These are phyloP conservation scores for Deladenus siricidicola DNA, from an alignment of 2,888 invertebrate species.

Conservation along the genomic window DNA sequence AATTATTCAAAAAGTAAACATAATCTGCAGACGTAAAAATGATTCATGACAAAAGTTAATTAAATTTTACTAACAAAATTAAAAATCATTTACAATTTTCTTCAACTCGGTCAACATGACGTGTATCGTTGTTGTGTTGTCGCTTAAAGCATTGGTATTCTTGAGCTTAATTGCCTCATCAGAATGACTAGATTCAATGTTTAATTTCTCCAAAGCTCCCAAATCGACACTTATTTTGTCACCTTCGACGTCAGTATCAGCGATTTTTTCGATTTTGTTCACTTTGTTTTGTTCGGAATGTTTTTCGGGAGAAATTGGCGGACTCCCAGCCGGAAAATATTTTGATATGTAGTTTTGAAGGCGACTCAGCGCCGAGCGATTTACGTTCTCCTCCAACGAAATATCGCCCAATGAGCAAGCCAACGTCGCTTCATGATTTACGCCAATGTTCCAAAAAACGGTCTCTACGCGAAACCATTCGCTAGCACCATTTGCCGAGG, in stretches of 20 bases:
- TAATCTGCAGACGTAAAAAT: no score
- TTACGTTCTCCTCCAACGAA: slow-evolving; percentile 30
- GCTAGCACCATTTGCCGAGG: slow-evolving; percentile 5
- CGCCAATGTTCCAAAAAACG: slow-evolving; percentile 34
- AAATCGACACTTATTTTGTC: neutral
- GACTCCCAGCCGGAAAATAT: no score
- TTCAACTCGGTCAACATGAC: neutral
- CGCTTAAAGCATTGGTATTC: no score
- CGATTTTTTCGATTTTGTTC: no score
- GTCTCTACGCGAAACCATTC: slow-evolving; percentile 25
- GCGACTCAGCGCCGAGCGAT: slow-evolving; percentile 18
- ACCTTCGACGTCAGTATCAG: no score
- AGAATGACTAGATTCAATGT: neutral
- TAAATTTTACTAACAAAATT: no score
- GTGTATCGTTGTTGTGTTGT: neutral
- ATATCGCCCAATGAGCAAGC: slow-evolving; percentile 30
- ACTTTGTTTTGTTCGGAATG: no score
- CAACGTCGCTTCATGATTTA: slow-evolving; percentile 51
- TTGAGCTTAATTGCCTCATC: neutral
- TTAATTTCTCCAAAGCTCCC: no score
- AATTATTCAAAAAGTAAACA: neutral
- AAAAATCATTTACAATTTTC: neutral
- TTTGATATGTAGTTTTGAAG: neutral
- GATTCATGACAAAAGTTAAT: no score
- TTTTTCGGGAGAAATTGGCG: no score